Evolutionary conservation across 2,888 invertebrate genomes (phyloP).

Genomic region (Electrophaes corylata): DNA sequence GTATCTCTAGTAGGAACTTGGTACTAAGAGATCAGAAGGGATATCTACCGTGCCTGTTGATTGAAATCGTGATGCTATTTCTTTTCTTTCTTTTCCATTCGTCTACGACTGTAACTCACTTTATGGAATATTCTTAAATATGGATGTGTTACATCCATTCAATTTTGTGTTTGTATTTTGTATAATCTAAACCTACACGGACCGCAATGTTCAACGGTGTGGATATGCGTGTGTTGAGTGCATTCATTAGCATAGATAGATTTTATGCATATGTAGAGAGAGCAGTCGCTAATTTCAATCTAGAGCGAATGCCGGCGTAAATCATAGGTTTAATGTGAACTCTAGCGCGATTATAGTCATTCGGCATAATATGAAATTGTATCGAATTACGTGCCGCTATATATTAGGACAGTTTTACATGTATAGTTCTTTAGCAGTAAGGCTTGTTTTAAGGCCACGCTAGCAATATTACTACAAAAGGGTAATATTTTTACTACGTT

Average conservation of each 20-base stretch:
- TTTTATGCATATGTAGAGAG: conserved; percentile 5
- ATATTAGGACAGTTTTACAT: conserved; percentile 10
- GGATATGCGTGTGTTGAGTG: not conserved
- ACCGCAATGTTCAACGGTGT: not conserved
- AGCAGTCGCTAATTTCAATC: conserved; percentile 30
- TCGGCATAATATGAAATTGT: conserved; percentile 16
- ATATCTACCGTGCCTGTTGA: no score
- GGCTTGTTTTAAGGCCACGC: no score
- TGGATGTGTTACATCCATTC: no score
- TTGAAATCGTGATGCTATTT: no score
- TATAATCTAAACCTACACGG: not conserved
- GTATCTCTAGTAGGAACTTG: no score
- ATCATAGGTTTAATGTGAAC: conserved; percentile 43
- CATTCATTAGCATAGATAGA: conserved; percentile 2
- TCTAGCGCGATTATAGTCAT: conserved; percentile 46
- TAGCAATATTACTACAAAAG: no score
- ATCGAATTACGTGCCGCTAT: conserved; percentile 10
- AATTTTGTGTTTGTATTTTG: no score
- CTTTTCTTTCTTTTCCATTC: no score
- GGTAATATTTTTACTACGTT: no score
- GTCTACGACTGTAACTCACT: no score
- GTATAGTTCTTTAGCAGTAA: not conserved
- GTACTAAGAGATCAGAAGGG: no score
- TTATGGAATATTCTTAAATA: no score
- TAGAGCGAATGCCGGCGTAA: conserved; percentile 24